These are phyloP conservation scores for Pomatorhinus ruficollis DNA, from an alignment of 2,113 vertebrate genomes.

Conservation along the genomic window DNA sequence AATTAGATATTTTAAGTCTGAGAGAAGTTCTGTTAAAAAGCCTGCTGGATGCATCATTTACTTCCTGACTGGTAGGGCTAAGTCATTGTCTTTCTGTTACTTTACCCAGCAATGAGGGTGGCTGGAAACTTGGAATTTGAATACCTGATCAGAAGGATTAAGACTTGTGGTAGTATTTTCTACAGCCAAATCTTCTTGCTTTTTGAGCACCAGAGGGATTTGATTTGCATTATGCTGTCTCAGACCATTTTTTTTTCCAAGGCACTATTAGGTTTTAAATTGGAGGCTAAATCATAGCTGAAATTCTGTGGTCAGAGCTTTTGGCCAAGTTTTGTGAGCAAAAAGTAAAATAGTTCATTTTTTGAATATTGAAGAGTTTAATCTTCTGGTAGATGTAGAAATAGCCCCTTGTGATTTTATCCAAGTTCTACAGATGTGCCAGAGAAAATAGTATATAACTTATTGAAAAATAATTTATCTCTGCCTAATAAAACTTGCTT, in stretches of 20 bases:
- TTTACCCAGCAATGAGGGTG: not conserved
- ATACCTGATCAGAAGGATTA: not conserved
- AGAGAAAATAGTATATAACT: constrained; percentile 3
- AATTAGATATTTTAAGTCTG: not conserved
- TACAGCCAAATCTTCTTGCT: not conserved
- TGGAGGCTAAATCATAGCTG: constrained; percentile 59
- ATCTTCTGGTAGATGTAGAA: constrained; percentile 47
- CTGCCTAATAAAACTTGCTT: not conserved
- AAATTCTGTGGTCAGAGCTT: constrained; percentile 70
- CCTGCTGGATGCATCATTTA: not conserved
- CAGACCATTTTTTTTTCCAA: constrained; percentile 21
- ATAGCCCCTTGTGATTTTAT: constrained; percentile 34
- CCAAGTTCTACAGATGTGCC: not conserved
- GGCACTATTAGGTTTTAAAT: constrained; percentile 43
- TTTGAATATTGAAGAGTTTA: constrained; percentile 59
- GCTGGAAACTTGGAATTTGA: constrained; percentile 34
- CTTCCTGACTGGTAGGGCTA: not conserved
- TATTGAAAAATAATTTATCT: not conserved
- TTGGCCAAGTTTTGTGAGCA: constrained; percentile 36
- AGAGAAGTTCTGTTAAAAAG: not conserved
- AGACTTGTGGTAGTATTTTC: constrained; percentile 3
- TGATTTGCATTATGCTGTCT: constrained; percentile 35
- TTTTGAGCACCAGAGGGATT: constrained; percentile 38
- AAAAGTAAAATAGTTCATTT: constrained; percentile 14
- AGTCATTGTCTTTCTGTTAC: not conserved